These are phyloP conservation scores for Podabrus alpinus DNA, from an alignment of 2,888 invertebrate species.

Conservation along the genomic window DNA sequence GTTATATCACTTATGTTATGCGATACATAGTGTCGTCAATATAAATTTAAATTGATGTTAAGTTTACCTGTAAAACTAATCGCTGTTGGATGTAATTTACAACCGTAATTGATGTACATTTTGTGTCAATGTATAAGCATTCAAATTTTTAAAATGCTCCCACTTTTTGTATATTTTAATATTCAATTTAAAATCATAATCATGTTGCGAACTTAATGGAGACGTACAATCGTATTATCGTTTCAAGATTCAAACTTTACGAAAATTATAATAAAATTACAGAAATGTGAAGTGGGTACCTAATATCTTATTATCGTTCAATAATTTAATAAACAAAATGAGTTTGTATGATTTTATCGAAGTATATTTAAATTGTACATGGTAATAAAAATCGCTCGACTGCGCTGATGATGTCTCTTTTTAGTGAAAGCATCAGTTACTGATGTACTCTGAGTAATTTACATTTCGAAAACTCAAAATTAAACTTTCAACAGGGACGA, in stretches of 20 bases:
- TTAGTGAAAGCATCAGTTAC: too few species aligned
- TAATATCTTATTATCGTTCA: not conserved
- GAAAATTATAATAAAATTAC: not conserved
- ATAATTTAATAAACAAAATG: too few species aligned
- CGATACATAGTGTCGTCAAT: constrained; percentile 14
- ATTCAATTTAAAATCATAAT: not conserved
- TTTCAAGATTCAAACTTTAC: not conserved
- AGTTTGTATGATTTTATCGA: too few species aligned
- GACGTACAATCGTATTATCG: not conserved
- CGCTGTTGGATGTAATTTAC: constrained; percentile 37
- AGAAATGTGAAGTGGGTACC: not conserved
- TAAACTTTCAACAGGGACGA: not conserved
- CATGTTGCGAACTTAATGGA: not conserved
- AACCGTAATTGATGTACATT: constrained; percentile 36
- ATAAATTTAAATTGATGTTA: constrained; percentile 20
- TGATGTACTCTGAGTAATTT: too few species aligned
- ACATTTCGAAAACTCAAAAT: not conserved
- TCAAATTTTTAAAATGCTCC: not conserved
- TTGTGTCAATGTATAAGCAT: constrained; percentile 23
- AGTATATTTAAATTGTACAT: too few species aligned
- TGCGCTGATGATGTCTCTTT: too few species aligned
- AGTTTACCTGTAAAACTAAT: constrained; percentile 33
- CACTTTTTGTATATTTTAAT: not conserved
- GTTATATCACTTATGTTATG: constrained; percentile 42
- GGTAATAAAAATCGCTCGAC: too few species aligned